Percentiles rank a stretch among this genome's conserved stretches.
These are phyloP conservation scores for Hedya salicella DNA, from an alignment of 2,888 invertebrate genomes.

Conservation along the genomic window DNA sequence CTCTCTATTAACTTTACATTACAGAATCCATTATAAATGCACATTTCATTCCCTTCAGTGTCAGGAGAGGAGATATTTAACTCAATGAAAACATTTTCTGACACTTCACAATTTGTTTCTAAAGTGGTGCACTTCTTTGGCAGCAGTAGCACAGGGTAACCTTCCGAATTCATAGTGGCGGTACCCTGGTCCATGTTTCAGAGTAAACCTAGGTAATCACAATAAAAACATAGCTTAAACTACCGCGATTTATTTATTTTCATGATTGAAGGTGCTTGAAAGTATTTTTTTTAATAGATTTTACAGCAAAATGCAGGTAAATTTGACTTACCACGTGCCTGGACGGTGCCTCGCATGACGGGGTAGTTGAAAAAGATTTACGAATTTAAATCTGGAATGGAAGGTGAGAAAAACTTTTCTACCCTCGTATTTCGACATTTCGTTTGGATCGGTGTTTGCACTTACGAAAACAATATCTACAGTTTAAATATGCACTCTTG, in stretches of 20 bases:
- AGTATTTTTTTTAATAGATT: constrained; percentile 30
- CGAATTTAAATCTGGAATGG: constrained; percentile 57
- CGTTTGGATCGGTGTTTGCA: not conserved
- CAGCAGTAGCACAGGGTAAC: constrained; percentile 67
- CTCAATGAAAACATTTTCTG: constrained; percentile 69
- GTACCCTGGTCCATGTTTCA: constrained; percentile 62
- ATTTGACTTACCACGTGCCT: constrained; percentile 69
- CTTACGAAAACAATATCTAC: too few relatives aligned
- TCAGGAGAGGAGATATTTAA: constrained; percentile 67
- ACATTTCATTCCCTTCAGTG: constrained; percentile 64
- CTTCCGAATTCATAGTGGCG: constrained; percentile 51
- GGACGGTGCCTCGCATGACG: constrained; percentile 53
- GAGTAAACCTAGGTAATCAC: constrained; percentile 51
- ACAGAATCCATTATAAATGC: constrained; percentile 70
- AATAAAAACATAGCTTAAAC: constrained; percentile 49
- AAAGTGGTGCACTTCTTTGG: constrained; percentile 69
- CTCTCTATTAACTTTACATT: constrained; percentile 69
- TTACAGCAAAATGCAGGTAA: constrained; percentile 58
- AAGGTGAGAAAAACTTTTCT: constrained; percentile 49
- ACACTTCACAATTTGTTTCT: constrained; percentile 62
- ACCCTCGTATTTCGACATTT: constrained; percentile 54
- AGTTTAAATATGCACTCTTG: too few relatives aligned
- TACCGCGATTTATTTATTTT: constrained; percentile 36
- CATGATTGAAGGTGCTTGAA: constrained; percentile 36
- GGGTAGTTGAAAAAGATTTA: constrained; percentile 51